Evolutionary conservation across 2,888 invertebrate genomes (phyloP).

Genomic region (Iselma pallidipennis): DNA sequence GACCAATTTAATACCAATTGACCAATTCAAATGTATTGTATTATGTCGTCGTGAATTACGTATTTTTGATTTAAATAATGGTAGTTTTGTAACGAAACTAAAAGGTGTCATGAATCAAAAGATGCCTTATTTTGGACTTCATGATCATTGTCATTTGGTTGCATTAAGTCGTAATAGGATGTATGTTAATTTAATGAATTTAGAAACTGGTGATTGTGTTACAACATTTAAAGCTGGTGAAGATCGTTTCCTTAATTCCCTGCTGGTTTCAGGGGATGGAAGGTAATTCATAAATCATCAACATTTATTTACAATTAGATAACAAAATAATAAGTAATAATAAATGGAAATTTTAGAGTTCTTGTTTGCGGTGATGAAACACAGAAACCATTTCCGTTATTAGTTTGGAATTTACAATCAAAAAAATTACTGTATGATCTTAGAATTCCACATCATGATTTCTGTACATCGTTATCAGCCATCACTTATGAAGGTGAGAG

Average conservation of each 20-base stretch:
- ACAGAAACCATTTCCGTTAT: conserved; percentile 86
- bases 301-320: background rate
- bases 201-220: conserved; percentile 78
- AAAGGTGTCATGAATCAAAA: conserved; percentile 92
- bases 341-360: conserved; percentile 70
- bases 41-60: conserved; percentile 80
- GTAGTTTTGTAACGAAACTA: conserved; percentile 70
- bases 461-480: conserved; percentile 79
- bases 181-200: conserved; percentile 87
- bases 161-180: conserved; percentile 84
- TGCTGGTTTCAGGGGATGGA: conserved; percentile 86
- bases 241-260: conserved; percentile 85
- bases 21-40: conserved; percentile 75
- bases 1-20: conserved; percentile 76
- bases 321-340: background rate
- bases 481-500: conserved; percentile 87
- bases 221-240: conserved; percentile 91
- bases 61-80: conserved; percentile 79
- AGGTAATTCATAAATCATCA: conserved; percentile 58
- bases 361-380: conserved; percentile 91
- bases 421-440: conserved; percentile 84
- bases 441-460: conserved; percentile 87
- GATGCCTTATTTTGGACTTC: conserved; percentile 87
- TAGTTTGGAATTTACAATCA: conserved; percentile 87
- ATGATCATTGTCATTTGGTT: conserved; percentile 78